These are phyloP conservation scores for Pipistrellus kuhlii DNA, from an alignment of 2,797 vertebrate genomes.

Conservation along the genomic window DNA sequence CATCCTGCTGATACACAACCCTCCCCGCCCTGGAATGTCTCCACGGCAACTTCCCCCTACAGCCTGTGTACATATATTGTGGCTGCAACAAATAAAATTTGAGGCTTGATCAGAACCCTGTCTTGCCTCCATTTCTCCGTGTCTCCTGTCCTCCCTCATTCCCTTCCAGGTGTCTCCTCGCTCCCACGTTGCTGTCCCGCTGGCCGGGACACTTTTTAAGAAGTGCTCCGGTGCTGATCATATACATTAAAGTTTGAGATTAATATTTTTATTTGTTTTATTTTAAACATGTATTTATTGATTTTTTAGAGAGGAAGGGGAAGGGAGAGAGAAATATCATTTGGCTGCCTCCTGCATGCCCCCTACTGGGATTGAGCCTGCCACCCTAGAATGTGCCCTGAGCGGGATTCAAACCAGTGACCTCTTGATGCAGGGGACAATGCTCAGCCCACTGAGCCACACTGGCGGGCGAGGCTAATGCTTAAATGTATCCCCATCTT, in stretches of 20 bases:
- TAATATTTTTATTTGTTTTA: neutral
- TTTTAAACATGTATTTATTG: neutral
- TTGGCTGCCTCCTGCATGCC: neutral
- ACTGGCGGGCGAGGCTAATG: neutral
- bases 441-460: neutral
- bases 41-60: no score
- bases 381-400: neutral
- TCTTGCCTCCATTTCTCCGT: no score
- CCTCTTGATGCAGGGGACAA: neutral
- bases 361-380: neutral
- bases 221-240: no score
- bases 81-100: no score
- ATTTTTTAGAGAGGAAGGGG: neutral
- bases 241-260: neutral
- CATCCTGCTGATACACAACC: no score
- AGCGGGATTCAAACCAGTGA: neutral
- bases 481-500: constrained; percentile 9
- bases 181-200: no score
- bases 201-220: no score
- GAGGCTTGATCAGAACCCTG: no score
- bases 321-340: neutral
- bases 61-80: no score
- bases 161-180: no score
- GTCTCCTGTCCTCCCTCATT: no score
- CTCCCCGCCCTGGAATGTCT: no score